phyloP scores from a whole-genome alignment of 2,888 invertebrate species.

The Anorthoa munda region DNA sequence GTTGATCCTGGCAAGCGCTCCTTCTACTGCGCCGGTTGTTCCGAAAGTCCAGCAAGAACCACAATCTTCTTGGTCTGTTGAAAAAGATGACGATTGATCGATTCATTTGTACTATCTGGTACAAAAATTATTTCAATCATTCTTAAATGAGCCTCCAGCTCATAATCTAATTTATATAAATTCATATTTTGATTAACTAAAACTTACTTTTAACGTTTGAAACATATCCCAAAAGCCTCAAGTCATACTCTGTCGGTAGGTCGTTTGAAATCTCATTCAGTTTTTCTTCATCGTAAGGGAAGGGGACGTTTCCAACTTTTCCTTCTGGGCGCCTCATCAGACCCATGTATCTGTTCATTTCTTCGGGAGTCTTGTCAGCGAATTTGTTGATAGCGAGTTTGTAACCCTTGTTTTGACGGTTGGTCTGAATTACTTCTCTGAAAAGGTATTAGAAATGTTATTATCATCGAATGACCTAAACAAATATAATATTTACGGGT shows the following conservation, averaged over 20 bases:
- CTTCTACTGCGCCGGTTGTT: constrained; percentile 80
- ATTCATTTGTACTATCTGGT: neutral
- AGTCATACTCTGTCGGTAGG: constrained; percentile 78
- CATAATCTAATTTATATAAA: neutral
- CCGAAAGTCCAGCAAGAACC: constrained; percentile 83
- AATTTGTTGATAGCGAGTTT: constrained; percentile 81
- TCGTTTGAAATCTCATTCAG: constrained; percentile 64
- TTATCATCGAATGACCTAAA: neutral
- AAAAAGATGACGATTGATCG: neutral
- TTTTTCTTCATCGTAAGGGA: constrained; percentile 75
- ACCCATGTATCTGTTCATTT: constrained; percentile 75
- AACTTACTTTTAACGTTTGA: constrained; percentile 78
- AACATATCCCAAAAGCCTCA: constrained; percentile 77
- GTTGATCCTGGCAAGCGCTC: constrained; percentile 79
- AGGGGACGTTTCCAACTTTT: constrained; percentile 75
- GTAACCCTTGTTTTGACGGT: constrained; percentile 76
- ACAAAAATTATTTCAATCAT: neutral
- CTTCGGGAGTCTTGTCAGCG: constrained; percentile 79
- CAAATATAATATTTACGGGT: neutral
- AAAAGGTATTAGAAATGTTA: constrained; percentile 3
- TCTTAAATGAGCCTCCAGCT: neutral
- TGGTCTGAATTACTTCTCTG: constrained; percentile 74
- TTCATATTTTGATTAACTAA: neutral
- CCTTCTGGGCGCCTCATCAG: constrained; percentile 70
- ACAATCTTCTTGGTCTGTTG: constrained; percentile 80